Evolutionary conservation across 1,140 invertebrate genomes (phyloP), one percentile per base, ranked within the genome.

Genomic region (Globodera rostochiensis): DNA sequence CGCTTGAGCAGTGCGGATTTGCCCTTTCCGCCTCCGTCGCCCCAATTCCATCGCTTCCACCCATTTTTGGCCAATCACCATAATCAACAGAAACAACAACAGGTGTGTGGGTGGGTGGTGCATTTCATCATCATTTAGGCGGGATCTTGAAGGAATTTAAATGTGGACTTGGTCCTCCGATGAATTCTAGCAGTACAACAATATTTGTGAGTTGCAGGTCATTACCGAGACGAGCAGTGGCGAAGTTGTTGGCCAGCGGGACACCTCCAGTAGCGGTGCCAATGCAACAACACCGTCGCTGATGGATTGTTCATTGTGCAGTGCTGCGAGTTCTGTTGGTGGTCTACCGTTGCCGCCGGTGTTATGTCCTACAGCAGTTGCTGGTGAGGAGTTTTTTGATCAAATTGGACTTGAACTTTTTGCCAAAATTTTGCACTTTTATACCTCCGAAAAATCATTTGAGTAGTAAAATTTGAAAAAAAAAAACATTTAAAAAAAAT

Each of bases 1-100:
- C 36, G 36, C n/a, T 19, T 47, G 69, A 36, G 46, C 69, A 71
- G 25, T 47, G 46, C 25, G 25, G 69, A 71, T 47, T 71, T 71
- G 69, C 69, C 69, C 11, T 71, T 71, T 71, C 69, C 69, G 5
- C 69, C 25, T 0, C 25, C 69, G 11, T 19, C 69, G 36, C 69
- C 36, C 69, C 69, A 71, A 47, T 71, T 45, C 69, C 69, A 71
- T 19, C 46, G 46, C 25, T 71, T 71, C 69, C 69, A 71, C 19
- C 5, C 69, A 19, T 71, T 71, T 21, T 7, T 71, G 69, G 69
- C 69, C 69, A 36, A 71, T 36, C 46, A 47, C 36, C 46, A 71
- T 9, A 8, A 8, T 2, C 67, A 70, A 45, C 46, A 15, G 19
- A 9, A 71, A 71, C 36, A 47, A 47, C 69, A 19, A 3, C 69